phyloP scores from a whole-genome alignment of 2,888 invertebrate genomes.

The Andrena camellia region DNA sequence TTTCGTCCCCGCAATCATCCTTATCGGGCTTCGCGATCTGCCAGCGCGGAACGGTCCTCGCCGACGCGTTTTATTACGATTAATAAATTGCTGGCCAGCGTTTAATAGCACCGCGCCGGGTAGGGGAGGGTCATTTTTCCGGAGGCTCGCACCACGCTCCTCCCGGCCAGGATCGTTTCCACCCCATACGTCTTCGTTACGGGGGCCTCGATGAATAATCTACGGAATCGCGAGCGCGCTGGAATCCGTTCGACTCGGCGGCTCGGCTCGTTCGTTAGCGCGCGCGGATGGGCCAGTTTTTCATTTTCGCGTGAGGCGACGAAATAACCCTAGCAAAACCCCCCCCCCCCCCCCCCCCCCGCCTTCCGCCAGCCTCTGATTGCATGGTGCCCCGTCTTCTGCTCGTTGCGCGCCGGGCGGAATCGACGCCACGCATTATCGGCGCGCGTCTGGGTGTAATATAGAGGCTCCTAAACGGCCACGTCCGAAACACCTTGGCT shows the following conservation, averaged over 20 bases:
- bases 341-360: neutral
- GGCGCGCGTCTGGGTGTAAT: slow-evolving; percentile 17
- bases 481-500: slow-evolving; percentile 28
- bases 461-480: slow-evolving; percentile 51
- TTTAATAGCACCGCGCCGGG: slow-evolving; percentile 7
- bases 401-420: neutral
- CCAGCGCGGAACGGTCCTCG: slow-evolving; percentile 2
- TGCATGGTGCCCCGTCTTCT: too few relatives aligned
- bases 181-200: slow-evolving; percentile 55
- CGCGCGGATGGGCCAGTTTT: slow-evolving; percentile 18
- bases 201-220: slow-evolving; percentile 46
- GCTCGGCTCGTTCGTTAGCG: slow-evolving; percentile 44
- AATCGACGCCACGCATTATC: slow-evolving; percentile 32
- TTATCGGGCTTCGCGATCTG: slow-evolving; percentile 5
- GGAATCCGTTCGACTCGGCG: neutral
- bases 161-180: slow-evolving; percentile 18
- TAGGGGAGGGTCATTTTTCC: neutral
- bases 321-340: slow-evolving; percentile 11
- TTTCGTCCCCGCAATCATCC: slow-evolving; percentile 25
- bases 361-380: neutral
- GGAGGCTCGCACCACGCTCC: neutral
- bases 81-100: slow-evolving; percentile 31
- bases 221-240: neutral
- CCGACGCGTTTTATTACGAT: slow-evolving; percentile 20
- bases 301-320: slow-evolving; percentile 31